These are phyloP conservation scores for Aldabrachelys gigantea DNA, from an alignment of 2,113 vertebrate genomes.

Conservation along the genomic window DNA sequence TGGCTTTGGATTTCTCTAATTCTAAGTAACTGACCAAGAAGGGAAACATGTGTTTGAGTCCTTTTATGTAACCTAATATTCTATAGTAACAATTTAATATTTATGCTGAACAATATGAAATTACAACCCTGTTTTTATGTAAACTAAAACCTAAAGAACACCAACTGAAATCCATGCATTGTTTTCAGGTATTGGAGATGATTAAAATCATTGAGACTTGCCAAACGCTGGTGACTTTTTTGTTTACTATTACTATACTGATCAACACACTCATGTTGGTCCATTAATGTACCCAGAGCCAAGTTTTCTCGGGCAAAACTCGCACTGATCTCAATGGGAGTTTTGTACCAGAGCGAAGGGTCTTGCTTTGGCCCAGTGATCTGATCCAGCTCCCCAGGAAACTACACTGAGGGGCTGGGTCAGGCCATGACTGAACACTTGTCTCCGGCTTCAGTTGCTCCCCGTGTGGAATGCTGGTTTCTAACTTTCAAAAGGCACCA, in stretches of 20 bases:
- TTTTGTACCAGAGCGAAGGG: not conserved
- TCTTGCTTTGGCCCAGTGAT: not conserved
- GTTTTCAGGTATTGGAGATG: not conserved
- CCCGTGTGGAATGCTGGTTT: not conserved
- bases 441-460: not conserved
- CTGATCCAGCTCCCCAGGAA: not conserved
- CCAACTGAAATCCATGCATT: not conserved
- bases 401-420: not conserved
- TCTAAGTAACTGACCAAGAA: not conserved
- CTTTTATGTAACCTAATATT: not conserved
- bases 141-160: not conserved
- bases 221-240: not conserved
- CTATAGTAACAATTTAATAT: not conserved
- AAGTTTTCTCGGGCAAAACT: not conserved
- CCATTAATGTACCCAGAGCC: not conserved
- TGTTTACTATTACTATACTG: no score
- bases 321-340: not conserved
- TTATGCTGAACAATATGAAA: not conserved
- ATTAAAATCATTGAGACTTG: not conserved
- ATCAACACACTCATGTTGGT: not conserved
- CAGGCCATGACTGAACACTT: not conserved
- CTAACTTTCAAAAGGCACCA: not conserved
- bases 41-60: not conserved
- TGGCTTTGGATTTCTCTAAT: not conserved
- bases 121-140: not conserved